Evolutionary conservation across 2,888 invertebrate species (phyloP).

Genomic region (Gandaritis pyraliata): DNA sequence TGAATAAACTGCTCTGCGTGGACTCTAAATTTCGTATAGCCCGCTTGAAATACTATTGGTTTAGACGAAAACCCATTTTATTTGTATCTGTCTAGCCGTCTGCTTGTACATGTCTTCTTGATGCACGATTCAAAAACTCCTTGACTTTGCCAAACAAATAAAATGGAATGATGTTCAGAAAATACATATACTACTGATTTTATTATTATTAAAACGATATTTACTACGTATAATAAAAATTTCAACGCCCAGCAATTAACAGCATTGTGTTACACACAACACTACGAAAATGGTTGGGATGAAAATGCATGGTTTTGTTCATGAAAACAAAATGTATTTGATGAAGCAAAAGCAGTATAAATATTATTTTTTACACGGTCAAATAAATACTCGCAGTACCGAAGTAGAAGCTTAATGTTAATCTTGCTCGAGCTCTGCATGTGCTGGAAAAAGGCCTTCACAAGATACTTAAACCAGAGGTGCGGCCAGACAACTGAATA

Average conservation of each 20-base stretch:
- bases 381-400: conserved; percentile 7
- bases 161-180: neutral
- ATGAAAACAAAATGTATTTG: neutral
- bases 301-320: too few species aligned
- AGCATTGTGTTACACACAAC: neutral
- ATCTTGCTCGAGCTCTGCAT: conserved; percentile 16
- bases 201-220: neutral
- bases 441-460: conserved; percentile 26
- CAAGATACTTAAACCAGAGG: conserved; percentile 25
- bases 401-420: conserved; percentile 20
- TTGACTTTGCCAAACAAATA: conserved; percentile 12
- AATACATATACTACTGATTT: neutral
- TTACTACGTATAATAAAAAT: neutral
- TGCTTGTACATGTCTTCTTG: conserved; percentile 26
- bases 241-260: neutral
- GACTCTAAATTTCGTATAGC: conserved; percentile 17
- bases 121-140: conserved; percentile 15
- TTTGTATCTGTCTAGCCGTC: conserved; percentile 32
- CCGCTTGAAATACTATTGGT: conserved; percentile 16
- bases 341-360: neutral
- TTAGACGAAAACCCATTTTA: conserved; percentile 27
- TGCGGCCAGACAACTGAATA: conserved; percentile 62
- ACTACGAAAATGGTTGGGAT: neutral
- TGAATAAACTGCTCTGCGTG: conserved; percentile 9
- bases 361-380: too few species aligned